Evolutionary conservation across 2,888 invertebrate genomes (phyloP), one percentile per base, ranked within the genome.

Genomic region (Diarsia rubi): DNA sequence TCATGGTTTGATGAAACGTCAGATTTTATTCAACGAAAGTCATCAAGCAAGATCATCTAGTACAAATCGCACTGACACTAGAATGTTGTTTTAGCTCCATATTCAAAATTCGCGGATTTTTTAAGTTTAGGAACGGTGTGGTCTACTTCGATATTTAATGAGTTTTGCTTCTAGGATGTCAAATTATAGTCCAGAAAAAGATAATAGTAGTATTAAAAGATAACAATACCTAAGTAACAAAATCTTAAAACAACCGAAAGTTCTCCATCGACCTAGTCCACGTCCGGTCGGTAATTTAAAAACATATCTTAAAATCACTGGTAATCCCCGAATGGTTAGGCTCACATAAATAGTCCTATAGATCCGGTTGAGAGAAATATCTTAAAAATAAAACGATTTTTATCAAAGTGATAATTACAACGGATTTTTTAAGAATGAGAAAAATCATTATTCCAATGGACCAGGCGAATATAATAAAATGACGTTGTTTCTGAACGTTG

Each of bases 401-500:
- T 3, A 8, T 47, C 37, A 47, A 8, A 47, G 47, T 47, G 2
- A 8, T 19, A 21, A 45, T 45, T 45, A 45, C 14, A 0, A 45
- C 14, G 14, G 44, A 12, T 45, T 45, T 37, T 37, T 8, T 37
- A 8, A 8, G 8, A 37, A 37, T 37, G 8, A 37, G 8, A 45
- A 45, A 45, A 45, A 12, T 45, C 1, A 45, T 14, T 44, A 6
- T 62, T 24, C 21, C 11, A 6, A 16, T 66, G 57, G 66, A 66
- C 71, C n/a, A 21, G 6, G 5, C 49, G 5, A 42, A 31, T 27
- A 21, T 45, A 54, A 47, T 12, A 73, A 16, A 65, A 52, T 42
- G 47, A 60, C 19, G 11, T 67, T 52, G 37, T 82, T 78, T 77
- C 84, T 73, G 77, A 77, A 82, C 85, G 73, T 69, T 67, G 9